A percentile compares a stretch with the other conserved stretches of the same genome.
Conservation (phyloP, 2,888 invertebrate species). For the Amiota communis region DNA sequence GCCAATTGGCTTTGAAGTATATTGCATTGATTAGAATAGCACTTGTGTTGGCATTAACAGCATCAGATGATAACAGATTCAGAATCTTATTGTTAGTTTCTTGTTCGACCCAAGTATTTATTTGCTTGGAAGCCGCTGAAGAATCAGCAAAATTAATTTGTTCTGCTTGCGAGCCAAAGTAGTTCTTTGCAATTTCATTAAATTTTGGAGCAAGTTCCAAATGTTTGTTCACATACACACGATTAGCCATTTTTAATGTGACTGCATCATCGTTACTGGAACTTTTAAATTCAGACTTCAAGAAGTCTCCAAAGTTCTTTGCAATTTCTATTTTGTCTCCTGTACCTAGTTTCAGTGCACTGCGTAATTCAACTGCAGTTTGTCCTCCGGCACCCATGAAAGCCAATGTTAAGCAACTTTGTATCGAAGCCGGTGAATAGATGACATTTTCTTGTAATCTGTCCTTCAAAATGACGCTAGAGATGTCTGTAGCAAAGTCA, state of each 20-base stretch:
- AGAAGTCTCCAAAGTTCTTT: constrained; percentile 55
- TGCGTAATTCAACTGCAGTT: constrained; percentile 62
- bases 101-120: constrained; percentile 87
- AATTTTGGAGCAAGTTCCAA: constrained; percentile 76
- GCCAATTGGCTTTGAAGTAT: constrained; percentile 89
- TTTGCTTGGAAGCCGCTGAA: constrained; percentile 74
- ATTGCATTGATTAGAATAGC: constrained; percentile 88
- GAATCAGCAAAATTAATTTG: constrained; percentile 77
- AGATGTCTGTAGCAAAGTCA: constrained; percentile 60
- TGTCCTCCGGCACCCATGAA: constrained; percentile 80
- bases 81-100: constrained; percentile 89
- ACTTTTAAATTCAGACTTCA: constrained; percentile 46
- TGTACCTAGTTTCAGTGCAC: constrained; percentile 50
- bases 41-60: constrained; percentile 76
- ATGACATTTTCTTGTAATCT: constrained; percentile 53
- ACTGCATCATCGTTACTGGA: constrained; percentile 43
- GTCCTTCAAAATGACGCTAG: constrained; percentile 46
- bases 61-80: constrained; percentile 79
- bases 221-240: constrained; percentile 78
- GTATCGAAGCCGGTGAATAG: constrained; percentile 76
- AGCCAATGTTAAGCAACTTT: constrained; percentile 81
- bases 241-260: constrained; percentile 79
- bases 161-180: constrained; percentile 79
- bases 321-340: constrained; percentile 56
- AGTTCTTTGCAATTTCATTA: constrained; percentile 76